A percentile compares a stretch with the other conserved stretches of the same genome.
Conservation (phyloP, 2,888 invertebrate genomes). For the Bimastos eiseni region DNA sequence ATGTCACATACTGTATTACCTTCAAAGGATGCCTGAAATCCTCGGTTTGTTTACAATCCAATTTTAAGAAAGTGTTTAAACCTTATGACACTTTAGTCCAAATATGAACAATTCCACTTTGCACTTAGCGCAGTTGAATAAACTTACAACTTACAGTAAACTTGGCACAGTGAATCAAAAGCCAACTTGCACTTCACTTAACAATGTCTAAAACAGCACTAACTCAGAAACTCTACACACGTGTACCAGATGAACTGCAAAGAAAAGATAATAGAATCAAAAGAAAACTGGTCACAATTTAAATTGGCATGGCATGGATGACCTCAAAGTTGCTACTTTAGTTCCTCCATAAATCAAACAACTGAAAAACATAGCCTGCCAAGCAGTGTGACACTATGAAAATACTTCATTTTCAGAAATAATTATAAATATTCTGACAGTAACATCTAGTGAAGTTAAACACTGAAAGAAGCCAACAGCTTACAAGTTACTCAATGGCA, state of each 20-base stretch:
- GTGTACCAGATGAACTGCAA: constrained; percentile 13
- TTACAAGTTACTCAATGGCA: neutral
- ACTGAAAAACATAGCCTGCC: constrained; percentile 1
- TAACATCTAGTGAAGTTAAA: neutral
- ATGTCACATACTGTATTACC: neutral
- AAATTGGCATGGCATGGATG: neutral
- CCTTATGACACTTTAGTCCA: neutral
- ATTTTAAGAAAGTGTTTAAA: neutral
- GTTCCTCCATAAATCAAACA: neutral
- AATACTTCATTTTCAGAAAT: neutral
- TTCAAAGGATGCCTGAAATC: neutral
- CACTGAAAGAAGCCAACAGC: neutral
- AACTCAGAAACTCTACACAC: neutral
- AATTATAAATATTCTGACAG: neutral
- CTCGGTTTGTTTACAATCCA: neutral
- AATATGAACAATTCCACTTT: neutral
- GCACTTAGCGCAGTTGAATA: neutral
- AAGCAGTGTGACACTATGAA: neutral
- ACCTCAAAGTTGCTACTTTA: neutral
- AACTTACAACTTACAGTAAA: neutral
- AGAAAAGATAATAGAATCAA: neutral
- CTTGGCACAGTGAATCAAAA: constrained; percentile 13
- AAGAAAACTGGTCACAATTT: constrained; percentile 5
- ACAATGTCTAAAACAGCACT: constrained; percentile 6
- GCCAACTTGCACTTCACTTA: constrained; percentile 13